Evolutionary conservation across 2,888 invertebrate genomes (phyloP).

Genomic region (Lordiphosa fenestrarum): DNA sequence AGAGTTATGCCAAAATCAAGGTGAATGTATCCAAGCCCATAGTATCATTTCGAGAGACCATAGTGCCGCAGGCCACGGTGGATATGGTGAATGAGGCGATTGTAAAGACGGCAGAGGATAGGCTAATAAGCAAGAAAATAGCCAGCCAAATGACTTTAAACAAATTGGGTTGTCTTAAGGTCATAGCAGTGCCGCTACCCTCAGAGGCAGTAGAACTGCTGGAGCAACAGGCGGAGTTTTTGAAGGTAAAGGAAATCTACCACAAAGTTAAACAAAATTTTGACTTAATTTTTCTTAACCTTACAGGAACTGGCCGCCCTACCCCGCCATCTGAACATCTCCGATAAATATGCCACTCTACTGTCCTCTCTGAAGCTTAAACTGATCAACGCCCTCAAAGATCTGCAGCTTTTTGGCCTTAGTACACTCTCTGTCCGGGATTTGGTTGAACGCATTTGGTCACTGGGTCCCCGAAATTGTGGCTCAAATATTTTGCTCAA

Average conservation of each 20-base stretch:
- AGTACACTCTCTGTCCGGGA: conserved; percentile 81
- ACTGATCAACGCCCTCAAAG: conserved; percentile 83
- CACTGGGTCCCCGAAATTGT: conserved; percentile 93
- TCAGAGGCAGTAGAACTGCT: conserved; percentile 85
- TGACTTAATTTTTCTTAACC: not conserved
- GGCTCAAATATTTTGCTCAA: conserved; percentile 95
- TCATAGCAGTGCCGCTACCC: conserved; percentile 90
- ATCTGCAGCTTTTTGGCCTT: conserved; percentile 81
- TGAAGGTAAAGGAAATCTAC: conserved; percentile 82
- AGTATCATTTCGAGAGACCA: conserved; percentile 97
- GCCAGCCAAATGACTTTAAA: conserved; percentile 86
- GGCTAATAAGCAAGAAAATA: conserved; percentile 82
- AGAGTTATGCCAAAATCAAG: conserved; percentile 90
- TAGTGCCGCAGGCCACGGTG: conserved; percentile 88
- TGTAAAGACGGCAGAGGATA: conserved; percentile 82
- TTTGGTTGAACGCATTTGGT: conserved; percentile 88
- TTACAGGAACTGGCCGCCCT: conserved; percentile 61
- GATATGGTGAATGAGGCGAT: conserved; percentile 94
- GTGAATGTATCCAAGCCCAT: conserved; percentile 97
- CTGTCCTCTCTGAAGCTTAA: conserved; percentile 80
- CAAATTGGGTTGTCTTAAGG: conserved; percentile 86
- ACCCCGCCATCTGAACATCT: conserved; percentile 56
- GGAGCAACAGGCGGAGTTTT: conserved; percentile 86
- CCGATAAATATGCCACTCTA: conserved; percentile 69
- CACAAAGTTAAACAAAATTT: no score